phyloP scores from a whole-genome alignment of 2,113 vertebrate genomes.

The Brachypodius melanocephalos region DNA sequence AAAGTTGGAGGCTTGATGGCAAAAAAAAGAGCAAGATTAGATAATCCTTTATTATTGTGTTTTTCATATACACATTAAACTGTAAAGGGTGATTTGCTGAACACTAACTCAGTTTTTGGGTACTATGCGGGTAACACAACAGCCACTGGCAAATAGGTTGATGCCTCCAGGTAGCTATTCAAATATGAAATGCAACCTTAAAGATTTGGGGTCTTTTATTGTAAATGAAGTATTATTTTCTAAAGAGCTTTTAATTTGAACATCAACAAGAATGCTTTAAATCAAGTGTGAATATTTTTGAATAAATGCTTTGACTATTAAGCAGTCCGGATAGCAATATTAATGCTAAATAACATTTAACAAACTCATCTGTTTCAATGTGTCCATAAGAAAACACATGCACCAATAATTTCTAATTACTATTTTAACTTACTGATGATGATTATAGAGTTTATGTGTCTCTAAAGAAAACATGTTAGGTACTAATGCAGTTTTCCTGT shows the following conservation, averaged over 20 bases:
- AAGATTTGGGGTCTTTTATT: not conserved
- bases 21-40: not conserved
- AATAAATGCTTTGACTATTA: not conserved
- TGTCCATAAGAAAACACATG: not conserved
- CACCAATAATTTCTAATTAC: not conserved
- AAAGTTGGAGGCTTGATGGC: not conserved
- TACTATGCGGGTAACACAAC: not conserved
- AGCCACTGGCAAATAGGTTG: not conserved
- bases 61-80: not conserved
- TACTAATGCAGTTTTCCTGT: not conserved
- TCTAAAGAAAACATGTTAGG: not conserved
- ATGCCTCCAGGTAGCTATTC: not conserved
- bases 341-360: not conserved
- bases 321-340: not conserved
- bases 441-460: not conserved
- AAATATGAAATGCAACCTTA: not conserved
- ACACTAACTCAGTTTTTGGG: not conserved
- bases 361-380: not conserved
- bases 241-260: not conserved
- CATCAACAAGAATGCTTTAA: not conserved
- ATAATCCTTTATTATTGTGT: not conserved
- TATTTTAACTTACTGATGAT: not conserved
- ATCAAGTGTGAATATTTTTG: not conserved
- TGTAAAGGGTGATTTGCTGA: not conserved
- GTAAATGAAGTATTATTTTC: not conserved